phyloP scores from a whole-genome alignment of 2,888 invertebrate genomes.

The Xiphydria camelus region DNA sequence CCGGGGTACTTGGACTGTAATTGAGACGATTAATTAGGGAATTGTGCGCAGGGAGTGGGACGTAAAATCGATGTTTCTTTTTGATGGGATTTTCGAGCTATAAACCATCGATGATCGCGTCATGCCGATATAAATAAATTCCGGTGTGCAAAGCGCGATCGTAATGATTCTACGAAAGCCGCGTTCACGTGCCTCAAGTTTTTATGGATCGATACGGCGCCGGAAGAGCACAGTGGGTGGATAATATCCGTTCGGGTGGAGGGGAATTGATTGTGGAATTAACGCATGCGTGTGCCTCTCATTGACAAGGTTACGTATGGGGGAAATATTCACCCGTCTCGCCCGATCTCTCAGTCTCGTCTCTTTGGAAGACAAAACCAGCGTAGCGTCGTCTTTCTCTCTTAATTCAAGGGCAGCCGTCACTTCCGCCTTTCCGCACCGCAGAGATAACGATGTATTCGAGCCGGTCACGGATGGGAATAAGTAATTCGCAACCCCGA shows the following conservation, averaged over 20 bases:
- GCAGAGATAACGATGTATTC: constrained; percentile 24
- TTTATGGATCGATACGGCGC: too few relatives aligned
- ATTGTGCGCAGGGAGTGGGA: too few relatives aligned
- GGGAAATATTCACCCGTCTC: background rate
- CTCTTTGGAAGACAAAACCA: too few relatives aligned
- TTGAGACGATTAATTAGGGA: constrained; percentile 30
- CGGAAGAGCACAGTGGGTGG: too few relatives aligned
- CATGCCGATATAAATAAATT: constrained; percentile 16
- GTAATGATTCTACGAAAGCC: background rate
- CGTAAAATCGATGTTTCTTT: too few relatives aligned
- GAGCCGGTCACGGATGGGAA: constrained; percentile 21
- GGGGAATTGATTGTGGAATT: too few relatives aligned
- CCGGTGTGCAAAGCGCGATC: too few relatives aligned
- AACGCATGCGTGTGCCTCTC: too few relatives aligned
- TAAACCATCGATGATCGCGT: constrained; percentile 17
- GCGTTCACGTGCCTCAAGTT: background rate
- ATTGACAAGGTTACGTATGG: accelerated
- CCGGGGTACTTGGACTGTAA: constrained; percentile 25
- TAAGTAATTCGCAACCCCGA: constrained; percentile 26
- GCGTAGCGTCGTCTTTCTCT: too few relatives aligned
- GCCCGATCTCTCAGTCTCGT: constrained; percentile 18
- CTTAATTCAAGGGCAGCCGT: too few relatives aligned
- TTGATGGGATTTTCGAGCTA: constrained; percentile 15
- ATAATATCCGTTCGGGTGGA: too few relatives aligned
- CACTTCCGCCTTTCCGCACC: constrained; percentile 9